Percentiles rank a stretch among this genome's conserved stretches.
Evolutionary conservation across 2,888 invertebrate genomes (phyloP).

Genomic region (Stenoptilia bipunctidactyla): DNA sequence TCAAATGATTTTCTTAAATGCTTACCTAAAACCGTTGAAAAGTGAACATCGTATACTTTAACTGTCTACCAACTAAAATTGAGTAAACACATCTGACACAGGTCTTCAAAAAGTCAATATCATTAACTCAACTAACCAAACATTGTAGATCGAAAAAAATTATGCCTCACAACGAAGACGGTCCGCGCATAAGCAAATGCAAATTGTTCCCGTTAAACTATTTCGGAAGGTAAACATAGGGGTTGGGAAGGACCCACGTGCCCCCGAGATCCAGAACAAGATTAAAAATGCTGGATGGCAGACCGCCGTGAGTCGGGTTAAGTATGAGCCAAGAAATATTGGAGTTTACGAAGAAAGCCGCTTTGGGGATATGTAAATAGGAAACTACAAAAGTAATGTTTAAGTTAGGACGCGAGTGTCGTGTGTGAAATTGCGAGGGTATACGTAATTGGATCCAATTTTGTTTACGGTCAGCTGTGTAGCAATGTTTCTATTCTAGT

Average conservation of each 20-base stretch:
- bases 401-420: constrained; percentile 26
- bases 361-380: constrained; percentile 67
- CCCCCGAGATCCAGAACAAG: constrained; percentile 59
- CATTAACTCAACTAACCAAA: constrained; percentile 12
- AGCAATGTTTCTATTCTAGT: neutral
- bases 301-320: constrained; percentile 49
- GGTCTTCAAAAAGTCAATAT: constrained; percentile 18
- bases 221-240: constrained; percentile 69
- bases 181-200: constrained; percentile 65
- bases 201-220: constrained; percentile 71
- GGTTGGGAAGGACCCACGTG: constrained; percentile 51
- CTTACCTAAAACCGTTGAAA: too few species aligned
- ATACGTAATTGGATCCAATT: constrained; percentile 33
- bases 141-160: constrained; percentile 28
- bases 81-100: too few species aligned
- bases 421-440: constrained; percentile 28
- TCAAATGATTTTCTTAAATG: too few species aligned
- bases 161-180: constrained; percentile 64
- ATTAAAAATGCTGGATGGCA: constrained; percentile 68
- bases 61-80: too few species aligned
- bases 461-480: constrained; percentile 14
- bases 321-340: constrained; percentile 57
- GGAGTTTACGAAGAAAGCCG: constrained; percentile 61
- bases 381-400: constrained; percentile 65
- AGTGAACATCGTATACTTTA: too few species aligned